Base-by-base conservation (phyloP, 2,113 vertebrate genomes). In the Neoarius graeffei region DNA sequence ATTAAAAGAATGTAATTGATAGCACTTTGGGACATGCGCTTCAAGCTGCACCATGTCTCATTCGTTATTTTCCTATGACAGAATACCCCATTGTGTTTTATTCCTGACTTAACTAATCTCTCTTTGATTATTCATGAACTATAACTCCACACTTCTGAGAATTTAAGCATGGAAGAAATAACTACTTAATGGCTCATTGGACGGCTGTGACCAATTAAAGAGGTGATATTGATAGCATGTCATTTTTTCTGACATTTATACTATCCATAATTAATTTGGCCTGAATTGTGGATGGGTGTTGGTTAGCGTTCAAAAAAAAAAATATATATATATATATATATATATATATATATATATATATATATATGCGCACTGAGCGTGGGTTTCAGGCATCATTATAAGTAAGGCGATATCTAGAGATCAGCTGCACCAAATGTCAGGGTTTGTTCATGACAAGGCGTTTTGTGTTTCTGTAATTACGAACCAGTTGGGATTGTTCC, bases 391-490 rank as follows among this genome's bases (percentile, higher is more conserved):
- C 89, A 80, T 84, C 79, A 85, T 83, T 89, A 88, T 88, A 8
- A 69, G 89, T 88, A 91, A 91, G 84, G 71, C 57, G 87, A 90
- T 81, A 84, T 86, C 67, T 50, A 52, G 81, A 90, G 35, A 89
- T 88, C 88, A 83, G 76, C 89, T 91, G 83, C 80, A 73, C n/a
- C 89, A 87, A 88, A 91, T 90, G 85, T 91, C 83, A 80, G 67
- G 90, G 86, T 90, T 89, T 88, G 87, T 90, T 88, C 87, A 89
- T 90, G 87, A 88, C 87, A n/a, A 87, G 83, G 87, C 85, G 85
- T 84, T 91, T 91, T 88, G 87, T 89, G 85, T 91, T 91, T 91
- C 88, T 88, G 86, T 91, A 86, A 88, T 90, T 89, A 88, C 83
- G 76, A 88, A 88, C 60, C 81, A 73, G 20, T 80, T 88, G 85